phyloP scores from a whole-genome alignment of 2,797 vertebrate species.

The Xenentodon cancila region DNA sequence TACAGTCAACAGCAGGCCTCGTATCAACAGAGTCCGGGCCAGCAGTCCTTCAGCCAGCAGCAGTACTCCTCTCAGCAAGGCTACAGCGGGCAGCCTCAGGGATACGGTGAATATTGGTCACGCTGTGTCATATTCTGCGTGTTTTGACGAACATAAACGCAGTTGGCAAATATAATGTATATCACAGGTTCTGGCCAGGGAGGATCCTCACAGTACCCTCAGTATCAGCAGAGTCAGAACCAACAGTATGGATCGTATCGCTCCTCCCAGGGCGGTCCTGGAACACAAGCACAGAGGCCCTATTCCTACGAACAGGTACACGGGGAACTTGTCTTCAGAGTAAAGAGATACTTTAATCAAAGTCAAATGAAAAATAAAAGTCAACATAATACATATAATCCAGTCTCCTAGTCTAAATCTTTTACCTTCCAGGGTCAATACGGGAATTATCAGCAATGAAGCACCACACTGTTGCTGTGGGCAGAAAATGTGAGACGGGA shows the following conservation, averaged over 20 bases:
- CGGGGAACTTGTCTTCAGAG: neutral
- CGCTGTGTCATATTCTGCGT: neutral
- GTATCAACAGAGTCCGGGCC: conserved; percentile 91
- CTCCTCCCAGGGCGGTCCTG: conserved; percentile 88
- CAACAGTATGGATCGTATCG: conserved; percentile 94
- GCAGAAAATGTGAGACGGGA: conserved; percentile 30
- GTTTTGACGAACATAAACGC: neutral
- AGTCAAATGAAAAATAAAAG: too few relatives aligned
- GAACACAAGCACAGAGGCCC: conserved; percentile 89
- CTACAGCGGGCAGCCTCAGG: conserved; percentile 90
- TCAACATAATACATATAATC: neutral
- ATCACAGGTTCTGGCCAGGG: conserved; percentile 84
- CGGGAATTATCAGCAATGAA: conserved; percentile 95
- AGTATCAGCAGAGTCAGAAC: conserved; percentile 93
- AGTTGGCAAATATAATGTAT: neutral
- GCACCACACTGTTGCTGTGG: conserved; percentile 18
- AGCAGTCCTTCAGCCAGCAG: conserved; percentile 90
- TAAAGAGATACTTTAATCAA: too few relatives aligned
- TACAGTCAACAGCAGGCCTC: conserved; percentile 93
- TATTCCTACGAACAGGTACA: conserved; percentile 94
- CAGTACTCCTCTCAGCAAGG: conserved; percentile 92
- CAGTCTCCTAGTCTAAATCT: neutral
- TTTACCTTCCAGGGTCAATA: conserved; percentile 89
- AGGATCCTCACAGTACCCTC: conserved; percentile 90
- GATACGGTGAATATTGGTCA: conserved; percentile 86